phyloP scores from a whole-genome alignment of 2,113 vertebrate species.

The Menura novaehollandiae region DNA sequence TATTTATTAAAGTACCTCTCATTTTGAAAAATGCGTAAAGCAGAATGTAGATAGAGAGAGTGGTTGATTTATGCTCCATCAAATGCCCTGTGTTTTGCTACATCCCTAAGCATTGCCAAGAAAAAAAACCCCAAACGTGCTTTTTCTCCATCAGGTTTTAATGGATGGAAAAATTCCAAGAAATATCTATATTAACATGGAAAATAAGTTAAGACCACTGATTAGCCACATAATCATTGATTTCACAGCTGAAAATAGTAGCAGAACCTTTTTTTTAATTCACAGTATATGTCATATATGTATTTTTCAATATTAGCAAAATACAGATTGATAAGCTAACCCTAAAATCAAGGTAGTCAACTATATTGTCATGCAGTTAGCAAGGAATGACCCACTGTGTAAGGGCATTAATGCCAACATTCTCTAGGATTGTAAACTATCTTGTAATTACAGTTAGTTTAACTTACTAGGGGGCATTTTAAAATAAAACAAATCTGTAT shows the following conservation, averaged over 20 bases:
- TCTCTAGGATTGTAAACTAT: not conserved
- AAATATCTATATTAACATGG: not conserved
- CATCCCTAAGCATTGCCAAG: not conserved
- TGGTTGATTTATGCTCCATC: not conserved
- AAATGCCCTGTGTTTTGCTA: not conserved
- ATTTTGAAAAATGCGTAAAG: not conserved
- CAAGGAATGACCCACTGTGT: not conserved
- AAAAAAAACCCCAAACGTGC: not conserved
- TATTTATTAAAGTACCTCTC: constrained; percentile 14
- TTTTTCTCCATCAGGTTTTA: not conserved
- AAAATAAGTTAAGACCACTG: not conserved
- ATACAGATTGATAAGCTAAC: not conserved
- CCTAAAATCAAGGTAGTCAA: not conserved
- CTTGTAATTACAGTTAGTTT: not conserved
- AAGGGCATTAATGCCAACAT: not conserved
- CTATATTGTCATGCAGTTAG: not conserved
- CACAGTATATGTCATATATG: not conserved
- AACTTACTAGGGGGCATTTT: not conserved
- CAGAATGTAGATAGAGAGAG: not conserved
- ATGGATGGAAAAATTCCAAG: not conserved
- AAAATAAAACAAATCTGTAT: not conserved
- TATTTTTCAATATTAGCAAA: not conserved
- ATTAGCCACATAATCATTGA: not conserved
- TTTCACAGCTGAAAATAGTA: not conserved
- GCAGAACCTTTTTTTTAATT: not conserved